phyloP scores from a whole-genome alignment of 2,113 vertebrate species.

The Drymodes brunneopygia region DNA sequence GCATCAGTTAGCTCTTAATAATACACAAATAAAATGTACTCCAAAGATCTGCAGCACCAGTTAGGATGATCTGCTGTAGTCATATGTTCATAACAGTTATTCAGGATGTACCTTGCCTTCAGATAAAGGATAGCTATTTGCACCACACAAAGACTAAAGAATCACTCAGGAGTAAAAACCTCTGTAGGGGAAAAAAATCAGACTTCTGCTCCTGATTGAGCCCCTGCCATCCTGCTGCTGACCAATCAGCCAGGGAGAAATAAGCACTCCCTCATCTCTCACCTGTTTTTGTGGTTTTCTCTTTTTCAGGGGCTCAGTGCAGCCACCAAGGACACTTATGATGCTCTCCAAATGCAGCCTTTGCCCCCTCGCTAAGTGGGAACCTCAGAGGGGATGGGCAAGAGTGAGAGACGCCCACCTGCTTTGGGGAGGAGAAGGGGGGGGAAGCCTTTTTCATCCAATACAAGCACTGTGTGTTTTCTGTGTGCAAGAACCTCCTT shows the following conservation, averaged over 20 bases:
- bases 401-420: not conserved
- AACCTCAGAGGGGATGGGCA: not conserved
- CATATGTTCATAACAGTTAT: accelerated
- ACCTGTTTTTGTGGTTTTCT: not conserved
- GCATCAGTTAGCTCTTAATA: not conserved
- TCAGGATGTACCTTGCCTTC: not conserved
- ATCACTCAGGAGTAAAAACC: not conserved
- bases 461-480: not conserved
- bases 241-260: not conserved
- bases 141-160: not conserved
- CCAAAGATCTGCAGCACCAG: not conserved
- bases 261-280: not conserved
- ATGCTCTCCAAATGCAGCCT: slow-evolving; percentile 84
- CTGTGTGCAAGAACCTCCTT: not conserved
- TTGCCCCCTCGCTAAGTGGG: slow-evolving; percentile 65
- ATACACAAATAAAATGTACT: not conserved
- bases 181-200: not conserved
- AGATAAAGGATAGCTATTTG: not conserved
- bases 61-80: not conserved
- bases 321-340: slow-evolving; percentile 87
- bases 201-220: not conserved
- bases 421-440: not conserved
- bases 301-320: slow-evolving; percentile 81
- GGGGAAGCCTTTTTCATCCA: not conserved
- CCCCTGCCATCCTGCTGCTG: not conserved